A percentile compares a stretch with the other conserved stretches of the same genome.
Conservation (phyloP, 1,140 invertebrate species). For the Drosophila oshimai region DNA sequence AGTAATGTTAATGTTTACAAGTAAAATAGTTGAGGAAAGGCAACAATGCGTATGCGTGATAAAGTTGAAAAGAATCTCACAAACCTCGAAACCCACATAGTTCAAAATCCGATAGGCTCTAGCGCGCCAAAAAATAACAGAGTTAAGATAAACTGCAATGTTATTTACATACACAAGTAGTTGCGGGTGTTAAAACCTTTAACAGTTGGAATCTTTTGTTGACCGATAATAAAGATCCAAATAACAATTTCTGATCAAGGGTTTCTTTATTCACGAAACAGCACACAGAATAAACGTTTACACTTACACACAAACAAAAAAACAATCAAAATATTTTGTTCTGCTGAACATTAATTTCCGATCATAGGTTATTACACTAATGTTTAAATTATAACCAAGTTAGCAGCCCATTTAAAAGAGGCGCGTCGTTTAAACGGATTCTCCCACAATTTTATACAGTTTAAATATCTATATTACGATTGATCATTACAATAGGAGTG, state of each 20-base stretch:
- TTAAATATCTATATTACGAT: background rate
- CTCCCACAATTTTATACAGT: background rate
- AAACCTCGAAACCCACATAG: no score
- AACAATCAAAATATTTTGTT: background rate
- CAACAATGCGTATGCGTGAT: no score
- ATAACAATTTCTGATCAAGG: background rate
- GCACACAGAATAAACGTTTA: background rate
- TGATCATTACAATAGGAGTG: background rate
- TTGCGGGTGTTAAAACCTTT: no score
- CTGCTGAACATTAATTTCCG: background rate
- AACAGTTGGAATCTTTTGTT: background rate
- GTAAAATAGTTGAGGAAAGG: no score
- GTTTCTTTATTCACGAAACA: slow-evolving; percentile 3
- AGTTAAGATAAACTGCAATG: background rate
- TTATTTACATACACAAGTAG: background rate
- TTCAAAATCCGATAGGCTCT: background rate
- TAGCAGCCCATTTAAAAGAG: background rate
- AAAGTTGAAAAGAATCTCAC: no score
- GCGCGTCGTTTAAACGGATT: background rate
- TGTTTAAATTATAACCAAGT: background rate
- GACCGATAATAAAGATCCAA: background rate
- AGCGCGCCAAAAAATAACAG: background rate
- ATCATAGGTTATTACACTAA: background rate
- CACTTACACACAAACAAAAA: background rate
- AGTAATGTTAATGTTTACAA: no score